phyloP scores from a whole-genome alignment of 2,797 vertebrate species.

The Anas flavirostris region DNA sequence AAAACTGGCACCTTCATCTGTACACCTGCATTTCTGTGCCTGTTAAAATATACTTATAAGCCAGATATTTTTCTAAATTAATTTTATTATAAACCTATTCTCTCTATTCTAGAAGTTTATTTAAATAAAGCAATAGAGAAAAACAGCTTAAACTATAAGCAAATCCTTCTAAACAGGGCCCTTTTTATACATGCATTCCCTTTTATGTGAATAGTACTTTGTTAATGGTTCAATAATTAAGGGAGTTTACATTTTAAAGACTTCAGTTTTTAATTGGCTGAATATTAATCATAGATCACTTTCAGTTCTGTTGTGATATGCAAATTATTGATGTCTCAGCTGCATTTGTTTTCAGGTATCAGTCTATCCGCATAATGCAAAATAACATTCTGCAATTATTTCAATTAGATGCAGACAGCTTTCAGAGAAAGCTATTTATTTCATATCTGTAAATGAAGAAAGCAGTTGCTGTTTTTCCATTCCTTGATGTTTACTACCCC shows the following conservation, averaged over 20 bases:
- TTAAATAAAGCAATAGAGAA: background rate
- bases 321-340: slow-evolving; percentile 50
- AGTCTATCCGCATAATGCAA: slow-evolving; percentile 34
- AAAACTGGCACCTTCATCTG: background rate
- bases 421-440: slow-evolving; percentile 41
- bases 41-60: background rate
- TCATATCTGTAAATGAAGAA: slow-evolving; percentile 61
- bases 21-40: background rate
- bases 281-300: slow-evolving; percentile 51
- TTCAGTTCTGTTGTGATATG: slow-evolving; percentile 53
- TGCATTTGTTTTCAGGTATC: slow-evolving; percentile 61
- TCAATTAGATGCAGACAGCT: slow-evolving; percentile 54
- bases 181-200: background rate
- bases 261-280: slow-evolving; percentile 50
- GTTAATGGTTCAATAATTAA: slow-evolving; percentile 43
- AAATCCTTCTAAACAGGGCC: background rate
- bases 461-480: slow-evolving; percentile 56
- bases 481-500: slow-evolving; percentile 58
- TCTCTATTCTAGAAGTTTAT: background rate
- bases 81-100: background rate
- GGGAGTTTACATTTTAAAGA: slow-evolving; percentile 45
- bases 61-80: background rate
- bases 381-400: slow-evolving; percentile 58
- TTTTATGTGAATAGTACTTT: slow-evolving; percentile 41
- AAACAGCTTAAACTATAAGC: background rate